Conservation (phyloP, 2,888 invertebrate species). For the Drosophila atroscutellata region DNA sequence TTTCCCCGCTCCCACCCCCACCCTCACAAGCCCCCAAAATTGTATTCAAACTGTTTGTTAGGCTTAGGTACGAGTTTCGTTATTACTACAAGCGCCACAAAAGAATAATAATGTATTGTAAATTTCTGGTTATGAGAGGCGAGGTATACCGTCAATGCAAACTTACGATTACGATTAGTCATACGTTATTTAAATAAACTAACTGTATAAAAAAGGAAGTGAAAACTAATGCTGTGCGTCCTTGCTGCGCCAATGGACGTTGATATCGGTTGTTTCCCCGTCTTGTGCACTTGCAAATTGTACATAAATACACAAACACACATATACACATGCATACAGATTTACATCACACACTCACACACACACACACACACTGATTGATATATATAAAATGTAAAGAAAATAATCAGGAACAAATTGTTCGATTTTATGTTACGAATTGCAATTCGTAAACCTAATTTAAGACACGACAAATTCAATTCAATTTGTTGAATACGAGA, state of each 20-base stretch:
- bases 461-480: constrained; percentile 33
- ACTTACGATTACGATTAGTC: constrained; percentile 61
- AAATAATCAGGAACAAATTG: constrained; percentile 22
- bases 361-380: not conserved
- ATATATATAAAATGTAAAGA: constrained; percentile 27
- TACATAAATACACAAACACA: constrained; percentile 56
- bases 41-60: constrained; percentile 21
- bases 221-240: constrained; percentile 43
- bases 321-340: constrained; percentile 14
- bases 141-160: constrained; percentile 52
- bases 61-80: constrained; percentile 10
- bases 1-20: not conserved
- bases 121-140: constrained; percentile 35
- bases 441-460: constrained; percentile 41
- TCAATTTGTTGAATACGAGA: constrained; percentile 31
- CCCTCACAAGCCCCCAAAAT: not conserved
- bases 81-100: constrained; percentile 29
- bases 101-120: constrained; percentile 53
- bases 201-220: constrained; percentile 38
- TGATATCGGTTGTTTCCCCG: constrained; percentile 66
- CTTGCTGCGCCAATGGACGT: constrained; percentile 51
- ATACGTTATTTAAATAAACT: constrained; percentile 47
- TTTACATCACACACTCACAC: constrained; percentile 11
- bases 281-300: constrained; percentile 50
- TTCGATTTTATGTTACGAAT: constrained; percentile 42